Conservation (phyloP, 2,797 vertebrate species). For the Cyclura pinguis region DNA sequence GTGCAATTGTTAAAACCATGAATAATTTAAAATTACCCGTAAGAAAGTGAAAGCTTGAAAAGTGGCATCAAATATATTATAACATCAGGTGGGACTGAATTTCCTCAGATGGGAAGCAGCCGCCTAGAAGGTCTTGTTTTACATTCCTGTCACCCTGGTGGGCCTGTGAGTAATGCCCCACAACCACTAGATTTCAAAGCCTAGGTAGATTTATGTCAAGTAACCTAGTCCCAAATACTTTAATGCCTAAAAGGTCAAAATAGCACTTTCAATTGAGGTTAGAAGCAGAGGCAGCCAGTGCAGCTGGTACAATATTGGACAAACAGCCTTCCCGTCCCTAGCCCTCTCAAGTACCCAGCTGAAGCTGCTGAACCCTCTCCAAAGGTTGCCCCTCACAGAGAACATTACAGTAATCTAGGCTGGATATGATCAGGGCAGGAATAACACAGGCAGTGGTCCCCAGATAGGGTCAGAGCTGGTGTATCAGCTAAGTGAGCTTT, state of each 20-base stretch:
- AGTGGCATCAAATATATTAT: no score
- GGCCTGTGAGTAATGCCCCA: background rate
- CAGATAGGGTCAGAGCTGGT: background rate
- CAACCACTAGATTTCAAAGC: background rate
- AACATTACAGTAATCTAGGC: background rate
- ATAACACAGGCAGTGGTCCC: background rate
- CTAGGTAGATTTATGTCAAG: background rate
- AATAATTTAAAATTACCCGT: background rate
- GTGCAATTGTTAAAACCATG: background rate
- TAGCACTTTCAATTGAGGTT: background rate
- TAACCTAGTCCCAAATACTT: background rate
- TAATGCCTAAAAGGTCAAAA: background rate
- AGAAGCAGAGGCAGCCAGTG: background rate
- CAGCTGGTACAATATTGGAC: background rate
- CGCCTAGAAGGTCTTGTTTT: background rate
- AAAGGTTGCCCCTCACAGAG: background rate
- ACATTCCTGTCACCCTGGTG: background rate
- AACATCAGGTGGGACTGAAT: background rate
- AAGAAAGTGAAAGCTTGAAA: background rate
- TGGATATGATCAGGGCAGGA: background rate
- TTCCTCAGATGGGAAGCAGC: background rate
- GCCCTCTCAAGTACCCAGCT: background rate
- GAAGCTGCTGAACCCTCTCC: constrained; percentile 5
- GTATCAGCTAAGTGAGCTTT: background rate
- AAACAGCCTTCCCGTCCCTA: no score